These are phyloP conservation scores for Pseudococcus viburni DNA, from an alignment of 2,888 invertebrate species.

Conservation along the genomic window DNA sequence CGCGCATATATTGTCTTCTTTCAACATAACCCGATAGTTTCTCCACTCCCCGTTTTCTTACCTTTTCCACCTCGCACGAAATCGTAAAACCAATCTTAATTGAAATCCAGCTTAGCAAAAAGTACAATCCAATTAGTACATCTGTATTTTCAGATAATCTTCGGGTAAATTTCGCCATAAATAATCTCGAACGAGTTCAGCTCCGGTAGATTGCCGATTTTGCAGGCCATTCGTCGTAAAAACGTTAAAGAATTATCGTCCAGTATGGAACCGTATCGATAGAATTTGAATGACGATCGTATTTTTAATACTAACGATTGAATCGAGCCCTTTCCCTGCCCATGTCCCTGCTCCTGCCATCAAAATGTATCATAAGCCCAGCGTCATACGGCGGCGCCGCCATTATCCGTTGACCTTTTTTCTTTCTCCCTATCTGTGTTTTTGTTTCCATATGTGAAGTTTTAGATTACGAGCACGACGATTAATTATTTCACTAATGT, in stretches of 20 bases:
- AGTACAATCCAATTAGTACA: neutral
- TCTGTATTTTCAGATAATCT: neutral
- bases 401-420: neutral
- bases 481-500: constrained; percentile 47
- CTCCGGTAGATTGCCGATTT: neutral
- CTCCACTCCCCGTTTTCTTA: neutral
- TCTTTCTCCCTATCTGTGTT: neutral
- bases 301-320: constrained; percentile 20
- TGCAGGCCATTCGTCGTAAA: constrained; percentile 4
- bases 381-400: neutral
- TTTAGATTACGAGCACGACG: constrained; percentile 1
- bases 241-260: constrained; percentile 4
- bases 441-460: constrained; percentile 29
- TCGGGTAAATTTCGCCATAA: neutral
- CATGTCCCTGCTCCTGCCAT: neutral
- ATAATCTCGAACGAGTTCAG: neutral
- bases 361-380: neutral
- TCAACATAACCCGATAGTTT: neutral
- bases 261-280: constrained; percentile 13
- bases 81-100: constrained; percentile 3
- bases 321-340: neutral
- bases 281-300: constrained; percentile 32
- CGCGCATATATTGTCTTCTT: neutral
- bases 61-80: neutral
- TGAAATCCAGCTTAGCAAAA: constrained; percentile 10